These are phyloP conservation scores for Phycodurus eques DNA, from an alignment of 2,113 vertebrate species.

Conservation along the genomic window DNA sequence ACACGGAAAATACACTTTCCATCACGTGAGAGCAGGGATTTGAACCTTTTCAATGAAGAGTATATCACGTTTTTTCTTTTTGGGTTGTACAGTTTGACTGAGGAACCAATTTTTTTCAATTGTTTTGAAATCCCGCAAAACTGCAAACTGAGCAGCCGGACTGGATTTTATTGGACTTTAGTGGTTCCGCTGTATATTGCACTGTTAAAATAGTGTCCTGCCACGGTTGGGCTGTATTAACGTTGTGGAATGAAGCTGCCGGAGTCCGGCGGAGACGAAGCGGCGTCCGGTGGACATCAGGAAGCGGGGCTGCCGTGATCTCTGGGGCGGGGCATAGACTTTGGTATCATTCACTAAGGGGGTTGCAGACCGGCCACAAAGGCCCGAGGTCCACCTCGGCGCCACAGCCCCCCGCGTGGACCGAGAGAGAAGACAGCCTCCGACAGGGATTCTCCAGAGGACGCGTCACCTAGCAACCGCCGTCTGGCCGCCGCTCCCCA, in stretches of 20 bases:
- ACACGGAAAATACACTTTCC: background rate
- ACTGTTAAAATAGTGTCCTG: background rate
- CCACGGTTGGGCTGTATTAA: background rate
- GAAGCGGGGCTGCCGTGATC: slow-evolving; percentile 6
- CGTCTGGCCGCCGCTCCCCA: background rate
- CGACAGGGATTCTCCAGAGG: background rate
- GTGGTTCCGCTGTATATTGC: background rate
- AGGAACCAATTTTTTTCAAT: too few relatives aligned
- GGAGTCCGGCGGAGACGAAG: background rate
- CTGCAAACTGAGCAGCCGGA: too few relatives aligned
- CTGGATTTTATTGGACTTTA: background rate
- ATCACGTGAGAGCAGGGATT: background rate
- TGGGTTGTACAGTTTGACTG: too few relatives aligned
- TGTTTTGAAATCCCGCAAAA: too few relatives aligned
- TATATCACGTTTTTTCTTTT: too few relatives aligned
- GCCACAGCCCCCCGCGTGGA: background rate
- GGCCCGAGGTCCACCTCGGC: slow-evolving; percentile 22
- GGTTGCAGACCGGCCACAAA: slow-evolving; percentile 60
- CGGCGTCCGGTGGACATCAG: slow-evolving; percentile 16
- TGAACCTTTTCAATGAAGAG: background rate
- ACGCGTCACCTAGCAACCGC: background rate
- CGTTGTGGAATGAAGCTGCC: background rate
- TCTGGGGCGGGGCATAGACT: slow-evolving; percentile 61
- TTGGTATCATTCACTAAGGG: slow-evolving; percentile 76
- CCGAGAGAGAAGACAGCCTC: background rate